Percentiles rank a stretch among this genome's conserved stretches.
phyloP scores from a whole-genome alignment of 2,113 vertebrate species.

The Lutjanus erythropterus region DNA sequence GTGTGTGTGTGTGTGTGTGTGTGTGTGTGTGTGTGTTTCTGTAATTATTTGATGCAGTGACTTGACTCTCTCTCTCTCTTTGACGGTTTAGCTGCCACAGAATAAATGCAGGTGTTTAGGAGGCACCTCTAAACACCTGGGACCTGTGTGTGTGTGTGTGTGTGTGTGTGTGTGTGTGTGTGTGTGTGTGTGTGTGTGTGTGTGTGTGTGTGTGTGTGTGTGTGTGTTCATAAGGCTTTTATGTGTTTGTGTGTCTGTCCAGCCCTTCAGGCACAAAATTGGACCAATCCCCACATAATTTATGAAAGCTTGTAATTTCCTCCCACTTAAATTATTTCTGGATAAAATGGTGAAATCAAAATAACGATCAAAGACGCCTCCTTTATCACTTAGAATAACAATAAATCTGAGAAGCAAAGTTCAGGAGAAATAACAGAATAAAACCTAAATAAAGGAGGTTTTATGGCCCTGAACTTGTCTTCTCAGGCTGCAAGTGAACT shows the following conservation, averaged over 20 bases:
- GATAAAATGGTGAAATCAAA: not conserved
- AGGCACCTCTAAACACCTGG: conserved; percentile 53
- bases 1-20: not conserved
- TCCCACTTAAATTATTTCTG: not conserved
- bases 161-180: conserved; percentile 11
- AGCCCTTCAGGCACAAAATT: no score
- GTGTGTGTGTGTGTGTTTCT: conserved; percentile 39
- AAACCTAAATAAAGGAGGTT: no score
- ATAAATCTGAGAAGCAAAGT: not conserved
- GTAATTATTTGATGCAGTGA: conserved; percentile 61
- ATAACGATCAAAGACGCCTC: no score
- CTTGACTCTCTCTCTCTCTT: conserved; percentile 17
- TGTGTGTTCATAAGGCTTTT: no score
- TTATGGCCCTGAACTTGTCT: no score
- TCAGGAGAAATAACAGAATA: not conserved
- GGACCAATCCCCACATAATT: not conserved
- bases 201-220: no score
- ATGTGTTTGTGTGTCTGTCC: conserved; percentile 4
- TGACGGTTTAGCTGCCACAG: conserved; percentile 35
- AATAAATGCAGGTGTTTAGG: conserved; percentile 59
- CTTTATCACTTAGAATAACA: no score
- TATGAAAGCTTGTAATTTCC: conserved; percentile 4
- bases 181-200: conserved; percentile 8
- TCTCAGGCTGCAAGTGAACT: no score
- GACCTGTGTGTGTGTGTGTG: not conserved